A percentile compares a stretch with the other conserved stretches of the same genome.
Conservation (phyloP, 2,797 vertebrate species). For the Microhierax caerulescens region DNA sequence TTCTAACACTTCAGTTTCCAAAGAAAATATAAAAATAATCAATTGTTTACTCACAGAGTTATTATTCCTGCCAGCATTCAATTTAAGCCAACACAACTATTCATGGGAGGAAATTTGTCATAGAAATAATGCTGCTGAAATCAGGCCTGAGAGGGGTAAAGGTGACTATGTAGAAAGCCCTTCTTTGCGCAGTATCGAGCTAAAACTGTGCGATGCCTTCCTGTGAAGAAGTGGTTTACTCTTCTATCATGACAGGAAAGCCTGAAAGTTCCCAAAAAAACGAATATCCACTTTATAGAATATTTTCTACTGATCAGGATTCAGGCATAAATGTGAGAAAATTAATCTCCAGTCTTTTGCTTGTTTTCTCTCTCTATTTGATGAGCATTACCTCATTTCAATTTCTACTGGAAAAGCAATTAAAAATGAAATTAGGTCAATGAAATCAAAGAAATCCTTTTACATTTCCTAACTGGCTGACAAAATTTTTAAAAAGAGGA, state of each 20-base stretch:
- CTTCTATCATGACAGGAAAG: not conserved
- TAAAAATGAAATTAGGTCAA: constrained; percentile 20
- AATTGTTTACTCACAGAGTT: not conserved
- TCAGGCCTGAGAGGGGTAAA: not conserved
- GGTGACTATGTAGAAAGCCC: not conserved
- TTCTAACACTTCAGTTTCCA: not conserved
- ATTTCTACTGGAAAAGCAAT: not conserved
- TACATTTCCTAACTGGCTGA: not conserved
- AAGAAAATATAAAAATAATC: not conserved
- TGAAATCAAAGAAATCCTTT: not conserved
- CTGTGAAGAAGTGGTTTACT: not conserved
- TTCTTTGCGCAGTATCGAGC: not conserved
- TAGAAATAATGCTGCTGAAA: not conserved
- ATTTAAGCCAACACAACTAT: not conserved
- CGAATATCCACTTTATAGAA: not conserved
- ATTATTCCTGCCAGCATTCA: not conserved
- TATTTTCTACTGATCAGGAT: not conserved
- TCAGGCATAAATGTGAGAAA: not conserved
- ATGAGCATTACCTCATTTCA: not conserved
- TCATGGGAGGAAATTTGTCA: not conserved
- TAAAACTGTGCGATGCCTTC: not conserved
- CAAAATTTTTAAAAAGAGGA: not conserved
- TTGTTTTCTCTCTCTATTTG: not conserved
- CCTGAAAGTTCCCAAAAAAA: not conserved
- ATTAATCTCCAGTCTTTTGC: not conserved